Evolutionary conservation across 2,888 invertebrate species (phyloP).

Genomic region (Tachina grossa): DNA sequence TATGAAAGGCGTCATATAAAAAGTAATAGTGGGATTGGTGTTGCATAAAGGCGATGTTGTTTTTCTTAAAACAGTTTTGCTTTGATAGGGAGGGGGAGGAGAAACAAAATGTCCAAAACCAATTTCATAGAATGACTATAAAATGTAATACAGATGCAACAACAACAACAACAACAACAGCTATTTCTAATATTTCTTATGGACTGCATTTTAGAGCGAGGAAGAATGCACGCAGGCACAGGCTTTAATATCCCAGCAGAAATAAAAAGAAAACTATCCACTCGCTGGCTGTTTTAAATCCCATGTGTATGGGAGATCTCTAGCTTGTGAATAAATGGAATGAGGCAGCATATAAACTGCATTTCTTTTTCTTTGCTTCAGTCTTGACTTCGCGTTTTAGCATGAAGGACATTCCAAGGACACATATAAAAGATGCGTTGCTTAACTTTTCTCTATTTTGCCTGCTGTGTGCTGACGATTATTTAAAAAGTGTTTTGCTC

Average conservation of each 20-base stretch:
- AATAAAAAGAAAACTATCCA: background rate
- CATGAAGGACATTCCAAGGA: constrained; percentile 75
- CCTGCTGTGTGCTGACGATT: constrained; percentile 48
- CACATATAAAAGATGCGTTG: constrained; percentile 65
- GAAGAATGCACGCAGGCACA: background rate
- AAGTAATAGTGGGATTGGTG: constrained; percentile 34
- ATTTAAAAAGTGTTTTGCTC: constrained; percentile 32
- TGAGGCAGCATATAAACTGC: constrained; percentile 30
- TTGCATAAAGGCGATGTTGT: constrained; percentile 42
- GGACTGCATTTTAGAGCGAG: background rate
- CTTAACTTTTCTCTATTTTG: constrained; percentile 24
- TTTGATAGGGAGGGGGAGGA: background rate
- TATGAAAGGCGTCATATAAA: constrained; percentile 51
- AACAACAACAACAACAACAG: background rate
- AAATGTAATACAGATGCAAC: constrained; percentile 37
- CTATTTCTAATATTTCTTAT: constrained; percentile 42
- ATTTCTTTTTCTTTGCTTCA: constrained; percentile 2
- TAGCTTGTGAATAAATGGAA: background rate
- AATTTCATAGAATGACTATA: constrained; percentile 60
- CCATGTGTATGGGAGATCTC: constrained; percentile 8
- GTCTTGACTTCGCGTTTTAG: background rate
- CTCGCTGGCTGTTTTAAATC: background rate
- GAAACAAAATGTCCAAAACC: constrained; percentile 40
- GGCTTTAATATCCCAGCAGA: background rate
- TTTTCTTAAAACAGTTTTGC: constrained; percentile 27